Conservation (phyloP, 2,888 invertebrate species). For the Tortricodes alternella region DNA sequence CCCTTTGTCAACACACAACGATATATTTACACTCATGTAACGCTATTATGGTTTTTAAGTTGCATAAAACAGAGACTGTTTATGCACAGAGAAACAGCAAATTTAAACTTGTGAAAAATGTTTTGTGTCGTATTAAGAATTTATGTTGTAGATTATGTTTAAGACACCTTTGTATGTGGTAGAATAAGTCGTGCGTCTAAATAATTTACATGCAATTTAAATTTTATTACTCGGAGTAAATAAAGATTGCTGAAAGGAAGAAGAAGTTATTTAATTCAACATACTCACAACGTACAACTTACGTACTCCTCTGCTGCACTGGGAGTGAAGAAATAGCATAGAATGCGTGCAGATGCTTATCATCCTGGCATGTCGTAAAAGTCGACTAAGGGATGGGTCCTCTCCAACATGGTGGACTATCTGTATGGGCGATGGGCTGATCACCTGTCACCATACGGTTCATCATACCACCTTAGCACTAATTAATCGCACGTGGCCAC, state of each 20-base stretch:
- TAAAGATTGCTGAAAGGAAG: not conserved
- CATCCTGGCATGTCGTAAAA: no score
- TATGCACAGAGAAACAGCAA: not conserved
- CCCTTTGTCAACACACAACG: conserved; percentile 34
- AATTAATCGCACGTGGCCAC: no score
- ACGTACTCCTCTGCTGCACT: no score
- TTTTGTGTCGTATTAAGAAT: conserved; percentile 27
- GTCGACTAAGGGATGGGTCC: no score
- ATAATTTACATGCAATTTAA: conserved; percentile 13
- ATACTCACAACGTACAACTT: no score
- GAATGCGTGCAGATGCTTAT: no score
- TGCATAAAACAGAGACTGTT: not conserved
- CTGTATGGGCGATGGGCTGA: no score
- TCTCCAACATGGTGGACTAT: no score
- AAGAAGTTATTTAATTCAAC: no score
- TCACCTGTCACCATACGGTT: no score
- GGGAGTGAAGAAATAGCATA: no score
- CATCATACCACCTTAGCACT: no score
- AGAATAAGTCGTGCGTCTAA: conserved; percentile 19
- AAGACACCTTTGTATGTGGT: conserved; percentile 26
- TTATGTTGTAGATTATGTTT: conserved; percentile 24
- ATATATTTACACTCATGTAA: conserved; percentile 3
- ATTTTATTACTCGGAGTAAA: not conserved
- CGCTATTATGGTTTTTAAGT: conserved; percentile 7
- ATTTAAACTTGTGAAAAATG: conserved; percentile 15